Evolutionary conservation across 1,140 invertebrate genomes (phyloP), one percentile per base, ranked within the genome.

Genomic region (Diorhabda elongata): DNA sequence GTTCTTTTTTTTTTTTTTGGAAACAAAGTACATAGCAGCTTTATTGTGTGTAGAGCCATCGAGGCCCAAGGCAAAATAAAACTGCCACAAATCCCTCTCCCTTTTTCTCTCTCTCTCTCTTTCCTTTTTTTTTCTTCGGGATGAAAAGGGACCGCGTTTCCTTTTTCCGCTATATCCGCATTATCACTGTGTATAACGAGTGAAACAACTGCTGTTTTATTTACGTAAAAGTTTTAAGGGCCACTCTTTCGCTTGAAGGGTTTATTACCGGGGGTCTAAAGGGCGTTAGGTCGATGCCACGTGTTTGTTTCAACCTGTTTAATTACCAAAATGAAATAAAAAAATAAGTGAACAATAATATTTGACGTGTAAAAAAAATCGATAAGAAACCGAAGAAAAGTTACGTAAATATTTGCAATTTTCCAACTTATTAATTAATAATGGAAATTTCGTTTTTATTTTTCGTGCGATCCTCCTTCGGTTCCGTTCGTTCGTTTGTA

Each of bases 31-130:
- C n/a, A 47, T 44, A 57, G 59, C 59, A 60, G 58, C 67, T 74
- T 74, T 69, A 70, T 72, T 74, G 70, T 73, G 70, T 74, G 73
- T 74, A 72, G 66, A 73, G 71, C 73, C 71, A 71, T 74, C 69
- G 70, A 57, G 61, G 69, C 71, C 71, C 67, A 63, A 65, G 69
- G 66, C 71, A 71, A 72, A 73, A 74, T 74, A 74, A 74, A 74
- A 70, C 71, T 67, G 71, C 73, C 73, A 72, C 73, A 74, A 74
- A 74, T 74, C 73, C 73, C 73, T 64, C 62, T 26, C 26, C 1
- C 26, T 26, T 26, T 26, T 26, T 26, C 26, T 26, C 26, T 26
- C 26, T 26, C 26, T 26, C 26, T 26, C 26, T 26, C 11, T 11
- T 11, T 11, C 26, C 26, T 26, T 26, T 26, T 57, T 45, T 47